Evolutionary conservation across 2,888 invertebrate species (phyloP).

Genomic region (Therioaphis trifolii): DNA sequence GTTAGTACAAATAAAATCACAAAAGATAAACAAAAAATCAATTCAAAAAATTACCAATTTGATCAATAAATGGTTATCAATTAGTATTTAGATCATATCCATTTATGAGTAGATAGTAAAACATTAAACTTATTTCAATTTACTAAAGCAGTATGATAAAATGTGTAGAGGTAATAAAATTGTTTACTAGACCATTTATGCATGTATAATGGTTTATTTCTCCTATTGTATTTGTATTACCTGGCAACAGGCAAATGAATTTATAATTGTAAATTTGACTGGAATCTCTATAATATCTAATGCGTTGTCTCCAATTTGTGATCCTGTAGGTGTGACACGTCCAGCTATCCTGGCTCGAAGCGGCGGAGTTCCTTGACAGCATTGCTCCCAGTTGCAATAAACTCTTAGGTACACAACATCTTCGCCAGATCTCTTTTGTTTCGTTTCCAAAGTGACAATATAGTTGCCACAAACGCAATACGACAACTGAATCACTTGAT

Average conservation of each 20-base stretch:
- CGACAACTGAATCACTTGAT: slow-evolving; percentile 76
- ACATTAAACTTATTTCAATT: too few species aligned
- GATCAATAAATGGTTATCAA: too few species aligned
- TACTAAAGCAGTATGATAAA: too few species aligned
- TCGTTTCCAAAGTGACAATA: slow-evolving; percentile 76
- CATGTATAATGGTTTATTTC: neutral
- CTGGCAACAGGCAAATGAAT: slow-evolving; percentile 75
- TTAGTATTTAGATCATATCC: too few species aligned
- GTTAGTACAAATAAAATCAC: too few species aligned
- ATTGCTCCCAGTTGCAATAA: slow-evolving; percentile 80
- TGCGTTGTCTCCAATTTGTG: slow-evolving; percentile 66
- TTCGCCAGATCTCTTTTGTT: slow-evolving; percentile 69
- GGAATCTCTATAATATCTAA: slow-evolving; percentile 83
- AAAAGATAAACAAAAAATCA: too few species aligned
- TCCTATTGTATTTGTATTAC: slow-evolving; percentile 68
- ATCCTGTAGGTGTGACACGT: slow-evolving; percentile 76
- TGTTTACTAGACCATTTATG: too few species aligned
- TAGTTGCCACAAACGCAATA: slow-evolving; percentile 80
- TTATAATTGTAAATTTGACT: slow-evolving; percentile 71
- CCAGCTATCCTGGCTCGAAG: slow-evolving; percentile 81
- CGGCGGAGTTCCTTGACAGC: slow-evolving; percentile 70
- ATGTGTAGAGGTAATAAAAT: too few species aligned
- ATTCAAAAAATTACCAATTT: too few species aligned
- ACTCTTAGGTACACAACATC: slow-evolving; percentile 73
- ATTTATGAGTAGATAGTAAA: too few species aligned